phyloP scores from a whole-genome alignment of 2,113 vertebrate genomes.

The Toxotes jaculatrix region DNA sequence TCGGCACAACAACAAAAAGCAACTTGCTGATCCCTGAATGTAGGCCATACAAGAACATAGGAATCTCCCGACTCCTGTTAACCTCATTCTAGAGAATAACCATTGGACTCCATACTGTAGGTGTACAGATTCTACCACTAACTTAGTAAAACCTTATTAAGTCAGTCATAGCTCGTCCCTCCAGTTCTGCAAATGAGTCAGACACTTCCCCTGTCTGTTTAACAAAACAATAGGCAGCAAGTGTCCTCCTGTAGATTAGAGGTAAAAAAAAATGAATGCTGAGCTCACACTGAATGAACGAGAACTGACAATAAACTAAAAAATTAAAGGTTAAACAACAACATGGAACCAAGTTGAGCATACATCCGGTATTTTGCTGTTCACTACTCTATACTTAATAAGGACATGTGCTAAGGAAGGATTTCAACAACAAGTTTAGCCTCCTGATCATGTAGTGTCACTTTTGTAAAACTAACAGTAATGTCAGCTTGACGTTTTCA shows the following conservation, averaged over 20 bases:
- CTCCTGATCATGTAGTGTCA: not conserved
- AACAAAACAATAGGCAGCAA: slow-evolving; percentile 62
- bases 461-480: not conserved
- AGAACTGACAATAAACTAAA: slow-evolving; percentile 4
- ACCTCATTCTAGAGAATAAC: slow-evolving; percentile 35
- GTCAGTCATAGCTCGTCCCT: slow-evolving; percentile 21
- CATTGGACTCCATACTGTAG: not conserved
- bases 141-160: slow-evolving; percentile 34
- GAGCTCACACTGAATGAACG: not conserved
- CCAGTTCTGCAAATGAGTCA: slow-evolving; percentile 60
- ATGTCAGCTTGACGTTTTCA: not conserved
- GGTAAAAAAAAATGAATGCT: not conserved
- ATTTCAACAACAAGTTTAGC: slow-evolving; percentile 3
- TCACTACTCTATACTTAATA: slow-evolving; percentile 4
- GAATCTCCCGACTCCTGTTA: slow-evolving; percentile 44
- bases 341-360: not conserved
- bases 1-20: not conserved
- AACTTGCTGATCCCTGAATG: slow-evolving; percentile 30
- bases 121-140: not conserved
- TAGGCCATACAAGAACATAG: slow-evolving; percentile 32
- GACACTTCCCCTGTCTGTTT: slow-evolving; percentile 63
- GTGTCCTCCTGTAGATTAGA: slow-evolving; percentile 10
- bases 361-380: slow-evolving; percentile 1
- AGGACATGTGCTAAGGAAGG: not conserved
- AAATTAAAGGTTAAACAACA: not conserved